phyloP scores from a whole-genome alignment of 2,797 vertebrate species.

The Ispidina picta region DNA sequence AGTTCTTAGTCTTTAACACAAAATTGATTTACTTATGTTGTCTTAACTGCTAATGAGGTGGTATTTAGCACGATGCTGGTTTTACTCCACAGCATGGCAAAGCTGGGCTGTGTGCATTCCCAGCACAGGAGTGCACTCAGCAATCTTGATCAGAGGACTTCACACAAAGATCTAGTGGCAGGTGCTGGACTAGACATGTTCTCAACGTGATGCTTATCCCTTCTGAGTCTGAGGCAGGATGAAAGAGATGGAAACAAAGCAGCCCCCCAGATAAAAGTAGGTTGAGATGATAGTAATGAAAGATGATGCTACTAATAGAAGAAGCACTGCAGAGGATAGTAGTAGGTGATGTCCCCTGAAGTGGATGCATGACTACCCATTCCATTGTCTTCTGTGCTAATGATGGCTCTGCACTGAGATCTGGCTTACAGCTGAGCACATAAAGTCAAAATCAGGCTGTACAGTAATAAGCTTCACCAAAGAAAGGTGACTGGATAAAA shows the following conservation, averaged over 20 bases:
- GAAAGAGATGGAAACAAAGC: background rate
- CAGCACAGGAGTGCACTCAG: background rate
- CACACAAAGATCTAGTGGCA: background rate
- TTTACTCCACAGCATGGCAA: background rate
- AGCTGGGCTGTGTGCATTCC: background rate
- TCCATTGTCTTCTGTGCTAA: background rate
- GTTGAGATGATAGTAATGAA: background rate
- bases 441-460: background rate
- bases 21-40: background rate
- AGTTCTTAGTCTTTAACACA: background rate
- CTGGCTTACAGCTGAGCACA: background rate
- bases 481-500: background rate
- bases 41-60: background rate
- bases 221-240: background rate
- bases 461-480: background rate
- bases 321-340: background rate
- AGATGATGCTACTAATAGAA: background rate
- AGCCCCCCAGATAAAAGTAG: no score
- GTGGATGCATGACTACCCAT: background rate
- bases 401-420: background rate
- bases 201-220: background rate
- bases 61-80: background rate
- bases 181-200: background rate
- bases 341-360: background rate
- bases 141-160: background rate